Conservation (phyloP, 2,113 vertebrate species). For the Nannobrachium achirus region DNA sequence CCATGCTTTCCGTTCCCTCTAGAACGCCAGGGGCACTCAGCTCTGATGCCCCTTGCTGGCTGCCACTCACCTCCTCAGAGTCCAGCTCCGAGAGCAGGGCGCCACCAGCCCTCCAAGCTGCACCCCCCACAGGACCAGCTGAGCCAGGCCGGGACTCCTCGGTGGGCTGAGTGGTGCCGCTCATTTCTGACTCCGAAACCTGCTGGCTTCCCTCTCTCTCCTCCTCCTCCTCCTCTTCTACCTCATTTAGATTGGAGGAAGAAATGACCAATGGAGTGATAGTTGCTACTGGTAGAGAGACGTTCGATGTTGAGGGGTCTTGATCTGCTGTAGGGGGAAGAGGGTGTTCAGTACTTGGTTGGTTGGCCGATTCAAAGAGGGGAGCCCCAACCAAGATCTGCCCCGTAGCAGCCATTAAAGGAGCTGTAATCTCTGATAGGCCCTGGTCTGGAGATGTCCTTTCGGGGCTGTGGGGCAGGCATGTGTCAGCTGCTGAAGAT, state of each 20-base stretch:
- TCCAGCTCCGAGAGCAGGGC: conserved; percentile 78
- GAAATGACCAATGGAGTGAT: conserved; percentile 4
- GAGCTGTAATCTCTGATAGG: conserved; percentile 20
- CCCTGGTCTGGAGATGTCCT: conserved; percentile 5
- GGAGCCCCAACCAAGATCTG: conserved; percentile 14
- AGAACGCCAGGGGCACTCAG: conserved; percentile 80
- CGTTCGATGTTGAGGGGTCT: conserved; percentile 19
- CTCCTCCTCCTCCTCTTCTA: conserved; percentile 77
- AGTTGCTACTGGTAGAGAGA: background rate
- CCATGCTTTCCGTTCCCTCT: conserved; percentile 82
- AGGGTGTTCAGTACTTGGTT: conserved; percentile 40
- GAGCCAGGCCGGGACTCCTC: conserved; percentile 81
- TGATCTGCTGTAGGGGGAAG: conserved; percentile 33
- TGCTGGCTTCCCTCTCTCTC: conserved; percentile 76
- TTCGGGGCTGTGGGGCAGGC: conserved; percentile 28
- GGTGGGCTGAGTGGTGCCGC: conserved; percentile 81
- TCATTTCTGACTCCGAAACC: conserved; percentile 82
- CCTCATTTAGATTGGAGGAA: conserved; percentile 57
- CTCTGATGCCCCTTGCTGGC: conserved; percentile 81
- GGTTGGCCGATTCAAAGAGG: conserved; percentile 11
- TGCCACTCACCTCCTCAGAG: conserved; percentile 82
- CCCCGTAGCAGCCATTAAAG: conserved; percentile 1
- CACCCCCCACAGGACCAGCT: conserved; percentile 65
- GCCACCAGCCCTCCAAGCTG: conserved; percentile 69
- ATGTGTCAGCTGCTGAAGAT: conserved; percentile 8